Conservation (phyloP, 37 sponge, comb jelly and placozoan species). For the Axinella damicornis region DNA sequence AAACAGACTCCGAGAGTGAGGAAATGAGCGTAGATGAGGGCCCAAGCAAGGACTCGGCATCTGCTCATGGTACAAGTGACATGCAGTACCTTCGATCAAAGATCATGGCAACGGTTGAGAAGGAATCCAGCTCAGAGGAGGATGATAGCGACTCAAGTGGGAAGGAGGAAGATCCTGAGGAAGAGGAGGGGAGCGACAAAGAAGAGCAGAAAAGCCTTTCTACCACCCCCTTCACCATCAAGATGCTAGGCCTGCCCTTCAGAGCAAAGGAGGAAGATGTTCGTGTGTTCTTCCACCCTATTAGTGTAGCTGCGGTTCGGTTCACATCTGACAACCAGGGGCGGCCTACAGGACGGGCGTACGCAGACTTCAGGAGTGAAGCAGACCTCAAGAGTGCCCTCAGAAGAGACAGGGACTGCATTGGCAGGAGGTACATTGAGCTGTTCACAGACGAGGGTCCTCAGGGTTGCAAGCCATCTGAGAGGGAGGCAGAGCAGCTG, state of each 20-base stretch:
- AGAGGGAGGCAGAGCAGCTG: neutral
- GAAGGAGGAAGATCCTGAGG: neutral
- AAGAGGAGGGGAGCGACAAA: neutral
- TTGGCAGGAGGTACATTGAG: constrained; percentile 88
- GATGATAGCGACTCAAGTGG: neutral
- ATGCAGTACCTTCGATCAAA: constrained; percentile 74
- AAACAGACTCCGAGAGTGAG: neutral
- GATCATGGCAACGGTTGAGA: constrained; percentile 33
- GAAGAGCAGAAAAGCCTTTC: constrained; percentile 12
- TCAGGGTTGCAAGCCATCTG: neutral
- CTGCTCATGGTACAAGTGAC: constrained; percentile 15
- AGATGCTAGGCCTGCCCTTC: constrained; percentile 94
- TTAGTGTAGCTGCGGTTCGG: constrained; percentile 63
- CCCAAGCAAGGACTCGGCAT: constrained; percentile 26
- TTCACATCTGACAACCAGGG: constrained; percentile 70
- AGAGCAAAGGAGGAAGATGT: constrained; percentile 80
- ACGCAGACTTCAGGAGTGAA: constrained; percentile 87
- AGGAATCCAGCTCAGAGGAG: neutral
- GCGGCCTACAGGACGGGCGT: constrained; percentile 89
- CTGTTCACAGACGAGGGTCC: constrained; percentile 78
- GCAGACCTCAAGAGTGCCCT: constrained; percentile 83
- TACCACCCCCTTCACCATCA: constrained; percentile 71
- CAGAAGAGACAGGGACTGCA: constrained; percentile 84
- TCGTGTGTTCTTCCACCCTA: constrained; percentile 89
- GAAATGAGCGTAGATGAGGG: constrained; percentile 2